Evolutionary conservation across 2,113 vertebrate species (phyloP), one percentile per base, ranked within the genome.

Genomic region (Anolis carolinensis): DNA sequence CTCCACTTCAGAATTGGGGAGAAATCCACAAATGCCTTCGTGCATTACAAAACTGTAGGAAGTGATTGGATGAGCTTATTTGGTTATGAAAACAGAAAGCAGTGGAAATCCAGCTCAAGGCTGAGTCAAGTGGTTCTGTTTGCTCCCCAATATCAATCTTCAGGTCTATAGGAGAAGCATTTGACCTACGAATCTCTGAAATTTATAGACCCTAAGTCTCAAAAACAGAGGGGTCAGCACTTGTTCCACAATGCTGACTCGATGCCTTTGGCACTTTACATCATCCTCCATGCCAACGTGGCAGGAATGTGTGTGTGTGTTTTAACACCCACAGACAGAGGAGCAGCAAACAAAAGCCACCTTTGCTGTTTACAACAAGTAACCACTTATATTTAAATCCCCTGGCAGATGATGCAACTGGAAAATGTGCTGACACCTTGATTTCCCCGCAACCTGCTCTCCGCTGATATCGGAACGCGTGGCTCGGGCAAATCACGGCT

Each of bases 261-360:
- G 14, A 36, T 63, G 13, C 50, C 83, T 39, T 39, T 63, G 36
- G 21, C 27, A 70, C 1, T 39, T 0, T 18, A 23, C 55, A 34
- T 5, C 44, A 9, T 0, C 9, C 23, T 36, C 14, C 0, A 14
- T 39, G 11, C 39, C 2, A 68, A 9, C 1, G 0, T 0, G 65
- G 68, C 73, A 82, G 3, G 0, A 36, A 25, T 20, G 0, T 62
- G 5, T 68, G 9, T 11, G 27, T 13, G 9, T 75, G 39, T 4
- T 10, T 8, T 2, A 16, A 0, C 0, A 34, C 6, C 81, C 21
- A 39, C 32, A 0, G 0, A 2, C 7, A 0, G 0, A 4, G 20
- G 3, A 55, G 70, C 20, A 0, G 0, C 21, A 67, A 11, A 20
- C 59, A 72, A 77, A 80, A 87, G 39, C 32, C 81, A 68, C 72